phyloP scores from a whole-genome alignment of 1,140 invertebrate species.

The Asbolus verrucosus region DNA sequence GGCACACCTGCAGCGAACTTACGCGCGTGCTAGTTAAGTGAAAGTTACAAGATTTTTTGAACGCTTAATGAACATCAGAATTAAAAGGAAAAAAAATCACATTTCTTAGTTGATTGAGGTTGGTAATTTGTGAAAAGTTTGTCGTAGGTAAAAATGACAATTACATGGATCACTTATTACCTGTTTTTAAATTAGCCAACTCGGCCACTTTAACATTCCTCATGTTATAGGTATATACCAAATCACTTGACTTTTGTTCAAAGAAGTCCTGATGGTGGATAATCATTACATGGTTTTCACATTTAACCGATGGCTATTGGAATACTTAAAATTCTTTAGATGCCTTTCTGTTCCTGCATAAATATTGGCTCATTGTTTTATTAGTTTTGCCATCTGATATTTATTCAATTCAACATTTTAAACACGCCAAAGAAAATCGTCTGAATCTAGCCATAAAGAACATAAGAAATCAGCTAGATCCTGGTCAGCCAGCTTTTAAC shows the following conservation, averaged over 20 bases:
- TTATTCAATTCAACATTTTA: conserved; percentile 4
- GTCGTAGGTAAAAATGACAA: conserved; percentile 38
- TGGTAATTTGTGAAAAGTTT: no score
- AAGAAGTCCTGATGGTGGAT: conserved; percentile 35
- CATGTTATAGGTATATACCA: no score
- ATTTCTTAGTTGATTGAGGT: not conserved
- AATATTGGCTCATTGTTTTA: conserved; percentile 41
- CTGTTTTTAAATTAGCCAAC: not conserved
- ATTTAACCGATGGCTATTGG: conserved; percentile 42
- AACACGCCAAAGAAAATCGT: no score
- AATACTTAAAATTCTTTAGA: conserved; percentile 41
- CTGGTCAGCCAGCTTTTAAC: not conserved
- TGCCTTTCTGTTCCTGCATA: conserved; percentile 25
- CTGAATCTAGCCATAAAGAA: no score
- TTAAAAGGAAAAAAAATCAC: conserved; percentile 10
- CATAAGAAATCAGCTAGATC: no score
- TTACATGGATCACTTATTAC: not conserved
- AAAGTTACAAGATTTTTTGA: conserved; percentile 43
- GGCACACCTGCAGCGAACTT: conserved; percentile 38
- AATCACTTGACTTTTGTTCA: conserved; percentile 42
- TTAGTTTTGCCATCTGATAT: conserved; percentile 13
- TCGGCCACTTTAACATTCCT: conserved; percentile 30
- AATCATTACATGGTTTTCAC: conserved; percentile 47
- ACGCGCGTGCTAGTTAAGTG: conserved; percentile 37
- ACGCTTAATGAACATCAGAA: conserved; percentile 19